Percentiles rank a stretch among this genome's conserved stretches.
phyloP scores from a whole-genome alignment of 2,113 vertebrate genomes.

The Madoqua kirkii region DNA sequence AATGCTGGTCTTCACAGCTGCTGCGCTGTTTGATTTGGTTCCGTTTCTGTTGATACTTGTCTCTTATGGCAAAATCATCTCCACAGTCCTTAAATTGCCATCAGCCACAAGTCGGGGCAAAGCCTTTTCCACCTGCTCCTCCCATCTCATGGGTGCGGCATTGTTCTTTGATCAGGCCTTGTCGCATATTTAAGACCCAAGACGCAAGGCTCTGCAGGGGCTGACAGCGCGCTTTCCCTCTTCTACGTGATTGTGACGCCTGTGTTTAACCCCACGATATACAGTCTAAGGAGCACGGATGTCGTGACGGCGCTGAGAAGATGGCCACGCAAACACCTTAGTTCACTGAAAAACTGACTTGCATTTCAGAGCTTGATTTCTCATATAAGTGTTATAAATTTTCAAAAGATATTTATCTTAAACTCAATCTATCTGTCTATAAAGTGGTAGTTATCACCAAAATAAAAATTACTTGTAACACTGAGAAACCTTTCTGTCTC shows the following conservation, averaged over 20 bases:
- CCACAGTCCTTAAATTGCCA: conserved; percentile 12
- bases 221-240: conserved; percentile 36
- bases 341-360: neutral
- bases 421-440: neutral
- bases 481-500: neutral
- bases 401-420: neutral
- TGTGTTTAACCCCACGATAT: conserved; percentile 25
- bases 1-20: neutral
- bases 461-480: neutral
- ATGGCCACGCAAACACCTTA: neutral
- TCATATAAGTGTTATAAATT: neutral
- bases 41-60: neutral
- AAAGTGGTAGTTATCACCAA: neutral
- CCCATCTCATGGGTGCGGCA: conserved; percentile 13
- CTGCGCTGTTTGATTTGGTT: accelerated
- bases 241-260: conserved; percentile 34
- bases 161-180: conserved; percentile 47
- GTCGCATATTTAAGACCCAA: conserved; percentile 39
- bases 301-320: neutral
- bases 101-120: conserved; percentile 12
- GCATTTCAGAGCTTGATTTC: neutral
- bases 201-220: neutral
- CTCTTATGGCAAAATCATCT: conserved; percentile 60
- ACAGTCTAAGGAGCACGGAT: neutral
- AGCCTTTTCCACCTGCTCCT: conserved; percentile 60